phyloP scores from a whole-genome alignment of 2,113 vertebrate species.

The Gopherus evgoodei region DNA sequence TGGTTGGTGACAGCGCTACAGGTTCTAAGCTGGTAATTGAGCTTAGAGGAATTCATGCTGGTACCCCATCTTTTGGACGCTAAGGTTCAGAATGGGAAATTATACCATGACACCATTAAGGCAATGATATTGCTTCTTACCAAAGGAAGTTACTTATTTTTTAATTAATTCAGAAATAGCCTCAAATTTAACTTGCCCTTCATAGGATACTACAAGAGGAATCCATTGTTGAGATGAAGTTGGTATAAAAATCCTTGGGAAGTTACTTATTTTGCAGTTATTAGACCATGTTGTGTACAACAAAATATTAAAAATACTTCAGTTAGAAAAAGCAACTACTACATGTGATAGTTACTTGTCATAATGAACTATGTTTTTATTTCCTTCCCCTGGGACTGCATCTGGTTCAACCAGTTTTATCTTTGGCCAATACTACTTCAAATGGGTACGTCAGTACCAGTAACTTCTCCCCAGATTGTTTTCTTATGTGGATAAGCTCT shows the following conservation, averaged over 20 bases:
- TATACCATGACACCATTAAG: no score
- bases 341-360: not conserved
- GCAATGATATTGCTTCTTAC: not conserved
- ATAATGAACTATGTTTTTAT: not conserved
- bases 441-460: not conserved
- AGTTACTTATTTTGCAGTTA: not conserved
- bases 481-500: not conserved
- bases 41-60: no score
- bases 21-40: no score
- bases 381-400: not conserved
- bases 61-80: no score
- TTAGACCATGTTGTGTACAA: not conserved
- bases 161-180: not conserved
- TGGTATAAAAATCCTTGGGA: not conserved
- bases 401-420: not conserved
- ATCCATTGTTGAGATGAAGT: not conserved
- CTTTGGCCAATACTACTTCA: not conserved
- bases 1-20: no score
- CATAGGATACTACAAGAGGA: not conserved
- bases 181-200: not conserved
- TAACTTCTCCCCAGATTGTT: not conserved
- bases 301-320: not conserved
- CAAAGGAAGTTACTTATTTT: not conserved
- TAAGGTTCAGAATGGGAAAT: no score
- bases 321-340: not conserved